Evolutionary conservation across 2,113 vertebrate species (phyloP), one percentile per base, ranked within the genome.

Genomic region (Cricetomys ansorgei): DNA sequence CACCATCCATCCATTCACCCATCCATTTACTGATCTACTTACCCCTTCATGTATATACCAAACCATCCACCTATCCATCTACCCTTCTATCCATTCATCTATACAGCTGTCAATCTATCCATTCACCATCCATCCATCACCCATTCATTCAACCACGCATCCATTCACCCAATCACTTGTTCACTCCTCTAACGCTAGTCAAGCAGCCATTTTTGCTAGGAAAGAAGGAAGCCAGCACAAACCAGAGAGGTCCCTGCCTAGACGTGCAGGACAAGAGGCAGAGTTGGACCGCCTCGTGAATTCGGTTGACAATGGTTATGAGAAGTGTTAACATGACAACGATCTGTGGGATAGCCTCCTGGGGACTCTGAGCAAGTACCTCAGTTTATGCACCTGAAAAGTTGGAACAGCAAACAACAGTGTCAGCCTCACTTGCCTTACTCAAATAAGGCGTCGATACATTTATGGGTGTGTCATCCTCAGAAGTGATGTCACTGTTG

Each of bases 391-490:
- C 13, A 8, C 64, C 50, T 85, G n/a, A 27, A 76, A 27, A 10
- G 4, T 1, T 25, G n/a, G 64, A 45, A 55, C 34, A 34, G 11
- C 48, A 70, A 55, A 31, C 45, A 11, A 2, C 0, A n/a, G 70
- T 1, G 7, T 13, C 12, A 34, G 43, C 11, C 45, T 31, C 0
- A 6, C 0, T 31, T 1, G 4, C 12, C 12, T 65, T 29, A 2
- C 13, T 13, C n/a, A n/a, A n/a, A n/a, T 31, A 27, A 77, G 70
- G 37, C 15, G 40, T n/a, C 6, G 21, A 4, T 5, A 27, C 12
- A 2, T 50, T 0, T 5, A 1, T 0, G 50, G 40, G 27, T 13
- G 3, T 4, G 34, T 1, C 0, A 19, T 7, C 9, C 50, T 70
- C 13, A 12, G 76, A 8, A 17, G 43, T 2, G 64, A 70, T 31